These are phyloP conservation scores for Lucifuga dentata DNA, from an alignment of 2,113 vertebrate genomes.

Conservation along the genomic window DNA sequence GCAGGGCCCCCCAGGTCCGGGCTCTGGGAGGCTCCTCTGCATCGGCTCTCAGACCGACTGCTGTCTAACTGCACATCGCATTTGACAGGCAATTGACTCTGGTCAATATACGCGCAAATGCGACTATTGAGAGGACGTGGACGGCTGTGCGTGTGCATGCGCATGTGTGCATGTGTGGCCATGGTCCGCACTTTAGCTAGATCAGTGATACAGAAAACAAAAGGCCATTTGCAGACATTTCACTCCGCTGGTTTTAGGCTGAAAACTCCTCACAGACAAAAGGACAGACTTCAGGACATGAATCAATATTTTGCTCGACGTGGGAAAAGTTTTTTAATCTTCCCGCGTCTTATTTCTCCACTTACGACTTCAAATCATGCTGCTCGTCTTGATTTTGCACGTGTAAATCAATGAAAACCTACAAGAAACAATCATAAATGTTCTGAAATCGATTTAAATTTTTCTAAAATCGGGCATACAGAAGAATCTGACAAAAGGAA, in stretches of 20 bases:
- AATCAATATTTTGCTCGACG: slow-evolving; percentile 13
- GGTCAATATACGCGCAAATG: slow-evolving; percentile 74
- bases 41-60: slow-evolving; percentile 63
- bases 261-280: slow-evolving; percentile 46
- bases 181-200: slow-evolving; percentile 40
- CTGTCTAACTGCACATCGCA: slow-evolving; percentile 73
- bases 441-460: no score
- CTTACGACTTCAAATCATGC: background rate
- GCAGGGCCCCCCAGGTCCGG: slow-evolving; percentile 46
- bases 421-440: no score
- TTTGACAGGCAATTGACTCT: slow-evolving; percentile 84
- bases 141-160: slow-evolving; percentile 43
- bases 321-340: slow-evolving; percentile 22
- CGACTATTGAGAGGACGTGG: slow-evolving; percentile 61
- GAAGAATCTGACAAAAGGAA: no score
- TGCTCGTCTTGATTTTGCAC: no score
- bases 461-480: no score
- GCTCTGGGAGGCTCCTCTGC: slow-evolving; percentile 56
- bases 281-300: slow-evolving; percentile 11
- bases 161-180: slow-evolving; percentile 68
- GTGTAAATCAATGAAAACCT: no score
- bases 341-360: background rate
- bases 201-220: slow-evolving; percentile 72
- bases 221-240: slow-evolving; percentile 50
- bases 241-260: slow-evolving; percentile 53